These are phyloP conservation scores for Lucifuga dentata DNA, from an alignment of 2,113 vertebrate species.

Conservation along the genomic window DNA sequence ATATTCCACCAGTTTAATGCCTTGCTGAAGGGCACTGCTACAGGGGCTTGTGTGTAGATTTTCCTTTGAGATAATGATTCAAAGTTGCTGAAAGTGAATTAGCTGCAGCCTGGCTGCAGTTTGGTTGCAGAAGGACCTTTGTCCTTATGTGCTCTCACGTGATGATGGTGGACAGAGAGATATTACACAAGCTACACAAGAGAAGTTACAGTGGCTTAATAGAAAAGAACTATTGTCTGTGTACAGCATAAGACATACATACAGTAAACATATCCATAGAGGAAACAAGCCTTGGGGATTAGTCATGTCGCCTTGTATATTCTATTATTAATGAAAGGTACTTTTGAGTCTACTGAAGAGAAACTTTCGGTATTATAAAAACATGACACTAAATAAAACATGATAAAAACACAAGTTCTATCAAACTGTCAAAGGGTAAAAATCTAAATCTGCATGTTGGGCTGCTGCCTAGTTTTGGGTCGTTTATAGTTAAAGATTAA, in stretches of 20 bases:
- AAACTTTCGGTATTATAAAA: not conserved
- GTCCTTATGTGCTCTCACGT: slow-evolving; percentile 50
- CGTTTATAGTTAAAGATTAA: slow-evolving; percentile 69
- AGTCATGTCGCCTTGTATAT: too few species aligned
- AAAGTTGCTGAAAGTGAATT: not conserved
- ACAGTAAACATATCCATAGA: not conserved
- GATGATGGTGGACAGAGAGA: slow-evolving; percentile 24
- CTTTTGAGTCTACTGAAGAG: not conserved
- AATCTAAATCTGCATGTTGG: slow-evolving; percentile 18
- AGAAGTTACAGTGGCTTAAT: not conserved
- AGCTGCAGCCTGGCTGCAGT: not conserved
- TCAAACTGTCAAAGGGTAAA: slow-evolving; percentile 25
- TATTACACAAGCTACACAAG: slow-evolving; percentile 6
- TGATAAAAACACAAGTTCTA: not conserved
- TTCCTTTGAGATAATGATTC: not conserved
- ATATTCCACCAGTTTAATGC: not conserved
- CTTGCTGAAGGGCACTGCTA: not conserved
- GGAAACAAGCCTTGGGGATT: not conserved
- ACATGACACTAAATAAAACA: not conserved
- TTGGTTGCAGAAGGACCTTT: slow-evolving; percentile 26
- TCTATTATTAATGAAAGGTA: not conserved
- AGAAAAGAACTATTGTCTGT: slow-evolving; percentile 20
- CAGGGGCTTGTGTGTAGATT: not conserved
- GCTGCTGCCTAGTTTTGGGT: slow-evolving; percentile 22
- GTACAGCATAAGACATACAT: not conserved